Percentiles rank a stretch among this genome's conserved stretches.
phyloP scores from a whole-genome alignment of 2,797 vertebrate genomes.

The Eulemur rubriventer region DNA sequence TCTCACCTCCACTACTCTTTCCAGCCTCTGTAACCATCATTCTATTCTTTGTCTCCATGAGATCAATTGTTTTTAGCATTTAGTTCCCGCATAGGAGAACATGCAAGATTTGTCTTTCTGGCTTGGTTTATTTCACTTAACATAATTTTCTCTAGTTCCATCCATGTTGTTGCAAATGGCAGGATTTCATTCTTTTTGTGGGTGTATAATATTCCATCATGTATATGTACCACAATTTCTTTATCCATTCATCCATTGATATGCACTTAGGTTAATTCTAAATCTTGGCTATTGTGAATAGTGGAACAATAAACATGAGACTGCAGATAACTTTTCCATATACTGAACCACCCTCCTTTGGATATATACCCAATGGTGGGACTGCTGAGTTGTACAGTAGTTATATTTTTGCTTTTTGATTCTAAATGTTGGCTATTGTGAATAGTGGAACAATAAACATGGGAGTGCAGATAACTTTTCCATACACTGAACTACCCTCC shows the following conservation, averaged over 20 bases:
- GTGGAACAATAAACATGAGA: not conserved
- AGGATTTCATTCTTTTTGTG: not conserved
- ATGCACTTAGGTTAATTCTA: not conserved
- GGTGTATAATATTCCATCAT: not conserved
- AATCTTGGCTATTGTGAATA: not conserved
- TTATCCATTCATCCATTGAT: not conserved
- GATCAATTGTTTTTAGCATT: not conserved
- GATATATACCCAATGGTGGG: not conserved
- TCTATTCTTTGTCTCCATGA: not conserved
- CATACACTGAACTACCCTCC: not conserved
- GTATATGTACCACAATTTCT: not conserved
- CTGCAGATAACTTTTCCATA: not conserved
- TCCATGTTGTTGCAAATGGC: not conserved
- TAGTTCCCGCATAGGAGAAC: not conserved
- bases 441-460: not conserved
- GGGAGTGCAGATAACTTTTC: not conserved
- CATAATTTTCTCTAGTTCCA: not conserved
- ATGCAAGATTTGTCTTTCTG: not conserved
- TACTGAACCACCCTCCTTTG: not conserved
- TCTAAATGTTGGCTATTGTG: not conserved
- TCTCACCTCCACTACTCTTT: not conserved
- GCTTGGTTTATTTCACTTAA: not conserved
- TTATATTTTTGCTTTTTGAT: not conserved
- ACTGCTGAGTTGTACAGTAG: not conserved
- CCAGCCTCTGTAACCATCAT: not conserved